Percentiles rank a stretch among this genome's conserved stretches.
These are phyloP conservation scores for Lepus americanus DNA, from an alignment of 2,113 vertebrate species.

Conservation along the genomic window DNA sequence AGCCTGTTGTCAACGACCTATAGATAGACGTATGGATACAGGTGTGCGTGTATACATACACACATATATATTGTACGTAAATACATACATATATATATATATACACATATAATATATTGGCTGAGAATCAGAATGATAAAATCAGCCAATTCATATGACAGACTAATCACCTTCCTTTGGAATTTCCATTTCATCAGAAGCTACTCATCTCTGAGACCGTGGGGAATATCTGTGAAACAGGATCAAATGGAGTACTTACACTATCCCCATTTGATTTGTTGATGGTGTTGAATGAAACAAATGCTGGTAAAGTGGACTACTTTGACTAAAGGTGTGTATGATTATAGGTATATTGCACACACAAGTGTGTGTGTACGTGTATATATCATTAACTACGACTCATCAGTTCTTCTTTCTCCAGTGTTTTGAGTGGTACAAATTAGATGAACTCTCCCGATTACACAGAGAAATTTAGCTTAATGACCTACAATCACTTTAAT, in stretches of 20 bases:
- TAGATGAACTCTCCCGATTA: conserved; percentile 86
- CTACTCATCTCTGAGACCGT: not conserved
- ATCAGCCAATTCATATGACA: not conserved
- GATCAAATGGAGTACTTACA: conserved; percentile 39
- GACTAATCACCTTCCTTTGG: not conserved
- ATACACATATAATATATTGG: not conserved
- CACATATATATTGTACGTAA: not conserved
- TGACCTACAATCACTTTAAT: conserved; percentile 89
- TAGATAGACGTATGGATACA: no score
- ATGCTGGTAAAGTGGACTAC: not conserved
- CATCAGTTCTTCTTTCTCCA: conserved; percentile 63
- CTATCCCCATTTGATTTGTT: not conserved
- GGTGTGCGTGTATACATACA: no score
- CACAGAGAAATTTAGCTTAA: conserved; percentile 88
- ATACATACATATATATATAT: not conserved
- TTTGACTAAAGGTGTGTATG: not conserved
- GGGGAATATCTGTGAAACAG: not conserved
- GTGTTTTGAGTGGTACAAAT: conserved; percentile 80
- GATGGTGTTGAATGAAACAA: not conserved
- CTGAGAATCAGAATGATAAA: not conserved
- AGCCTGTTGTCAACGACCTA: not conserved
- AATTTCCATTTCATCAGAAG: conserved; percentile 30
- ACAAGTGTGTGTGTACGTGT: accelerated
- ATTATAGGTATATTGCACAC: no score
- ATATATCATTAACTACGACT: not conserved